Evolutionary conservation across 2,797 vertebrate genomes (phyloP).

Genomic region (Rousettus madagascariensis): DNA sequence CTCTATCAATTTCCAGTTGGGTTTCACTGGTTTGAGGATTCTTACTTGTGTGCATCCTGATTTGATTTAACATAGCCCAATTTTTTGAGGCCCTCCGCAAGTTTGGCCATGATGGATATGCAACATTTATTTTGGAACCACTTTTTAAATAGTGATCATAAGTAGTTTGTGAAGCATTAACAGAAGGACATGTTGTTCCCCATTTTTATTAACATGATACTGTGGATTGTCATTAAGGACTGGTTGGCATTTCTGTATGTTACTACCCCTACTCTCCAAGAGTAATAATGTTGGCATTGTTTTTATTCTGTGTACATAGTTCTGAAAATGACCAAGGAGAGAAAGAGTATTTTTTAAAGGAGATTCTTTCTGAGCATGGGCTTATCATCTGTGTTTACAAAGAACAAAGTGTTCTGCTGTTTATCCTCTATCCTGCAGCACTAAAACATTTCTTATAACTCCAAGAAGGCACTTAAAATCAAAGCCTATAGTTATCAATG

Average conservation of each 20-base stretch:
- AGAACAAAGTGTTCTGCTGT: slow-evolving; percentile 19
- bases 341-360: background rate
- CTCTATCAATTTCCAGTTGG: background rate
- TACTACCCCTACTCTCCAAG: background rate
- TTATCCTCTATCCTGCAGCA: background rate
- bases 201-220: background rate
- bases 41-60: background rate
- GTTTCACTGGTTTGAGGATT: background rate
- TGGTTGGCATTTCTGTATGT: background rate
- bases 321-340: slow-evolving; percentile 41
- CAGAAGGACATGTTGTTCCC: background rate
- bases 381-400: slow-evolving; percentile 41
- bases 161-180: slow-evolving; percentile 6
- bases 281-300: slow-evolving; percentile 8
- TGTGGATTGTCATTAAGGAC: slow-evolving; percentile 8
- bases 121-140: slow-evolving; percentile 13
- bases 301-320: background rate
- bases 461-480: background rate
- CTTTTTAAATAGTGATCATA: background rate
- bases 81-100: slow-evolving; percentile 1
- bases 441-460: background rate
- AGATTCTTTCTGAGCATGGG: background rate
- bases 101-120: background rate
- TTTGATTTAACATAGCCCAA: background rate
- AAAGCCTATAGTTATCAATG: slow-evolving; percentile 1